Conservation (phyloP, 2,888 invertebrate genomes). For the Steinernema hermaphroditum region DNA sequence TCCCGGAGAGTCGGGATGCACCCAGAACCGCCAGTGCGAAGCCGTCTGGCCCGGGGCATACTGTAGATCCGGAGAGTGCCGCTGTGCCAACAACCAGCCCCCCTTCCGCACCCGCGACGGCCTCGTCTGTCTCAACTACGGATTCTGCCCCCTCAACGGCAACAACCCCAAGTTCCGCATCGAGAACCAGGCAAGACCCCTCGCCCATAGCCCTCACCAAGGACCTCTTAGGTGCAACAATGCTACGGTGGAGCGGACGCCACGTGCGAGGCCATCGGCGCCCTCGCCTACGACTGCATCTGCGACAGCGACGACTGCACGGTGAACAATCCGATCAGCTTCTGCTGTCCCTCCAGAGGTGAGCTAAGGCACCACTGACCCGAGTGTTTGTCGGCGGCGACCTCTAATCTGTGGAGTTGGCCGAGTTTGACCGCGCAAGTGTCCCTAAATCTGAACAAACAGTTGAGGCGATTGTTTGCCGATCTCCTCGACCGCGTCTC, state of each 20-base stretch:
- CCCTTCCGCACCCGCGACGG: slow-evolving; percentile 64
- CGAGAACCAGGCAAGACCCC: slow-evolving; percentile 59
- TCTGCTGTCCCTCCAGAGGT: slow-evolving; percentile 66
- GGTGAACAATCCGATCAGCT: slow-evolving; percentile 64
- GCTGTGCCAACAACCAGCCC: slow-evolving; percentile 66
- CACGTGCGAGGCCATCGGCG: slow-evolving; percentile 65
- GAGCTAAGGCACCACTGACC: background rate
- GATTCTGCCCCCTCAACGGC: slow-evolving; percentile 65
- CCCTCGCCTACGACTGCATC: slow-evolving; percentile 64
- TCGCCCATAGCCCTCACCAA: background rate
- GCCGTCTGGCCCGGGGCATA: slow-evolving; percentile 65
- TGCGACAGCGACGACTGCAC: slow-evolving; percentile 65
- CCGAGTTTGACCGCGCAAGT: slow-evolving; percentile 23
- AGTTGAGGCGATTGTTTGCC: slow-evolving; percentile 23
- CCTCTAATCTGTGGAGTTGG: slow-evolving; percentile 12
- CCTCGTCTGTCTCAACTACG: slow-evolving; percentile 64
- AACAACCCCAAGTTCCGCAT: slow-evolving; percentile 66
- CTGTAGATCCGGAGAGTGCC: slow-evolving; percentile 63
- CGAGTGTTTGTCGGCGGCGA: slow-evolving; percentile 2
- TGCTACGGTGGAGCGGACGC: slow-evolving; percentile 65
- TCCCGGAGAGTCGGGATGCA: slow-evolving; percentile 65
- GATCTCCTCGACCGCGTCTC: slow-evolving; percentile 22
- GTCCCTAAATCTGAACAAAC: slow-evolving; percentile 31
- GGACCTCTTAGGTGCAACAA: slow-evolving; percentile 54
- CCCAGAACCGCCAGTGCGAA: slow-evolving; percentile 64